Percentiles rank a stretch among this genome's conserved stretches.
phyloP scores from a whole-genome alignment of 2,113 vertebrate genomes.

The Ivindomyrus marchei region DNA sequence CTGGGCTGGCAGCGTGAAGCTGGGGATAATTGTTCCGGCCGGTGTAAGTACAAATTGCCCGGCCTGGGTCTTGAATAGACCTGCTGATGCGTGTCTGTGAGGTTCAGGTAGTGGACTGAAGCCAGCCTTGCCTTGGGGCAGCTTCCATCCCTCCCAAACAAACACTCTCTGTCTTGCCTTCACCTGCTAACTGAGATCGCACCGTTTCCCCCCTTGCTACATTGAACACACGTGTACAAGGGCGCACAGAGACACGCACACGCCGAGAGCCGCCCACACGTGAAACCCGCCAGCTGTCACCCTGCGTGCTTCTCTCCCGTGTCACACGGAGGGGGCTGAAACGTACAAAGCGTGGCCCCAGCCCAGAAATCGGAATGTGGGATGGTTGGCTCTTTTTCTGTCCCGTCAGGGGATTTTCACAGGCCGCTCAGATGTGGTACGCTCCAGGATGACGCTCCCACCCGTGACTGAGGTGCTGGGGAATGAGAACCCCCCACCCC shows the following conservation, averaged over 20 bases:
- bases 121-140: slow-evolving; percentile 2
- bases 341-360: neutral
- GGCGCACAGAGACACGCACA: neutral
- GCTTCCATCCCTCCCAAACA: slow-evolving; percentile 8
- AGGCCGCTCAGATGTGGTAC: slow-evolving; percentile 9
- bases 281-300: neutral
- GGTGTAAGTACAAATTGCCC: slow-evolving; percentile 66
- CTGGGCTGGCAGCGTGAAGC: slow-evolving; percentile 44
- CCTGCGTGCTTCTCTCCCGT: neutral
- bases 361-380: neutral
- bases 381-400: neutral
- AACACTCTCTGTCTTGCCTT: neutral
- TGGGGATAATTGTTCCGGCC: slow-evolving; percentile 55
- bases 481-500: slow-evolving; percentile 4
- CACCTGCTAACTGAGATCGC: neutral
- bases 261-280: neutral
- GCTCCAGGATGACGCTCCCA: neutral
- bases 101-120: slow-evolving; percentile 21
- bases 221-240: neutral
- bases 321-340: neutral
- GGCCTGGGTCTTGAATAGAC: slow-evolving; percentile 44
- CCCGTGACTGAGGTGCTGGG: neutral
- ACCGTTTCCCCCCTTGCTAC: neutral
- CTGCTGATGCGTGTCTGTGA: slow-evolving; percentile 47
- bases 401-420: slow-evolving; percentile 14